A percentile compares a stretch with the other conserved stretches of the same genome.
phyloP scores from a whole-genome alignment of 1,140 invertebrate species.

The Atta cephalotes region DNA sequence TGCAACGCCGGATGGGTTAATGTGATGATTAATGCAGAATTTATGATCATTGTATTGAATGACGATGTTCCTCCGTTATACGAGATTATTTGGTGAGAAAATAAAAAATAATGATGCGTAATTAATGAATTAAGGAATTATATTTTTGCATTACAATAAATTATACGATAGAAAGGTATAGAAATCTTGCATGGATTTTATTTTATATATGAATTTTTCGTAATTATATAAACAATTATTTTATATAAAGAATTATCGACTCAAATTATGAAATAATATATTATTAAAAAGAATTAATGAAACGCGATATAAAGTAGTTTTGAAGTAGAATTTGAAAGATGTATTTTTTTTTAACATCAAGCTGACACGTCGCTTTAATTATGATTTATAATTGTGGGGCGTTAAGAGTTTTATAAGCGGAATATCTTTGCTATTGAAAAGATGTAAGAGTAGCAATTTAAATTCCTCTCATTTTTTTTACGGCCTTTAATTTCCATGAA shows the following conservation, averaged over 20 bases:
- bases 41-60: constrained; percentile 51
- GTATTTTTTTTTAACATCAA: not conserved
- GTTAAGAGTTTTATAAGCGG: constrained; percentile 34
- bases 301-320: not conserved
- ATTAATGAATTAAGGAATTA: not conserved
- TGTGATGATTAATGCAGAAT: constrained; percentile 47
- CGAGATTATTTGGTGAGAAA: constrained; percentile 24
- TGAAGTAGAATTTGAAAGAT: not conserved
- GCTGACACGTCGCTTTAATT: constrained; percentile 12
- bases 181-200: not conserved
- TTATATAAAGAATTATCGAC: not conserved
- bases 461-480: constrained; percentile 39
- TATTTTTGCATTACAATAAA: not conserved
- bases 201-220: not conserved
- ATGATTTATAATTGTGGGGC: constrained; percentile 26
- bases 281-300: not conserved
- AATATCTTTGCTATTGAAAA: constrained; percentile 32
- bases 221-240: not conserved
- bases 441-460: constrained; percentile 21
- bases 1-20: constrained; percentile 18
- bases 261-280: not conserved
- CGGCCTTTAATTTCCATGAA: constrained; percentile 18
- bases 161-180: not conserved
- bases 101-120: not conserved
- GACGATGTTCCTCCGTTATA: not conserved